Conservation (phyloP, 1,140 invertebrate genomes). For the Arctopsyche grandis region DNA sequence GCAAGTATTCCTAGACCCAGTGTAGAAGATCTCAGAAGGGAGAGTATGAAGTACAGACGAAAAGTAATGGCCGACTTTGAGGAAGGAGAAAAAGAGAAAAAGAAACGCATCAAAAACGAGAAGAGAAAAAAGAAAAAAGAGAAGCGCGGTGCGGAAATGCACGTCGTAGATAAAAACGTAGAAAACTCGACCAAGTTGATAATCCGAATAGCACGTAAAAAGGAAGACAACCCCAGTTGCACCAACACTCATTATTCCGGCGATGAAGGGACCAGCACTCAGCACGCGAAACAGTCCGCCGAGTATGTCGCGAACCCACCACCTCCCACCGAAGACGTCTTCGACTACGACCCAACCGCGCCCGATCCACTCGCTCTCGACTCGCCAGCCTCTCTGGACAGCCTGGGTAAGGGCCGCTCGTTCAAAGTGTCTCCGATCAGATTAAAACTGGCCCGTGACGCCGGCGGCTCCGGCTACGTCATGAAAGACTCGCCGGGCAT, state of each 20-base stretch:
- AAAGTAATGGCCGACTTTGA: conserved; percentile 85
- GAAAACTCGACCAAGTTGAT: conserved; percentile 75
- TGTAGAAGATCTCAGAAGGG: conserved; percentile 80
- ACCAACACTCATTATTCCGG: conserved; percentile 49
- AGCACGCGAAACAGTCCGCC: conserved; percentile 52
- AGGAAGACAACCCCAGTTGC: conserved; percentile 56
- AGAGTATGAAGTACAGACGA: conserved; percentile 88
- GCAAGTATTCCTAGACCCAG: conserved; percentile 73
- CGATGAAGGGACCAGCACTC: conserved; percentile 56
- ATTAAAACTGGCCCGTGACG: conserved; percentile 82
- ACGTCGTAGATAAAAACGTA: conserved; percentile 70
- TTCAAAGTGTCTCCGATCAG: conserved; percentile 80
- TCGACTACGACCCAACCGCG: conserved; percentile 64
- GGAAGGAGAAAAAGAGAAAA: conserved; percentile 69
- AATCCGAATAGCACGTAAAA: conserved; percentile 60
- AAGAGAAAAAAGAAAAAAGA: conserved; percentile 74
- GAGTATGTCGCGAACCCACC: background rate
- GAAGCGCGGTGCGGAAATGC: conserved; percentile 61
- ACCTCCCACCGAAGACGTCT: conserved; percentile 58
- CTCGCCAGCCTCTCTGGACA: conserved; percentile 60
- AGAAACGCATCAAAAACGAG: conserved; percentile 70
- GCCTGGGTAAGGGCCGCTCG: conserved; percentile 68
- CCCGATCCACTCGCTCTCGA: conserved; percentile 63
- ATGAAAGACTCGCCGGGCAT: conserved; percentile 64
- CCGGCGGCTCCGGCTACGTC: conserved; percentile 75